A percentile compares a stretch with the other conserved stretches of the same genome.
Evolutionary conservation across 2,888 invertebrate species (phyloP).

Genomic region (Torymus aiolomorphi): DNA sequence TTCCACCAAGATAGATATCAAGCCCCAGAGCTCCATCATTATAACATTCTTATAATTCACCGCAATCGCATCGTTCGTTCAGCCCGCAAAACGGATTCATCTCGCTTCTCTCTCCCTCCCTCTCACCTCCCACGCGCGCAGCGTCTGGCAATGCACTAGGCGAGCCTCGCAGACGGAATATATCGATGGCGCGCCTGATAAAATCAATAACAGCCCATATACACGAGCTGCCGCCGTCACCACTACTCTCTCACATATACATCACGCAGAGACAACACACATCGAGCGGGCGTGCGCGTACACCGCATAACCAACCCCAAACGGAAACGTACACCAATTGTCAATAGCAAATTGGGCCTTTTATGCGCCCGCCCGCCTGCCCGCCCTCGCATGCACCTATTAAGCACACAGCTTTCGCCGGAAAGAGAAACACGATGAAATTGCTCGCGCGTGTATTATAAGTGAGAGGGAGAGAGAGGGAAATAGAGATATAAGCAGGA

Average conservation of each 20-base stretch:
- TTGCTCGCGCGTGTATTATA: slow-evolving; percentile 16
- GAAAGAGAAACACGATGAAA: slow-evolving; percentile 30
- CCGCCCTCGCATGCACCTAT: background rate
- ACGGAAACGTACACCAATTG: background rate
- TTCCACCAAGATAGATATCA: too few relatives aligned
- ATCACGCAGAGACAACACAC: too few relatives aligned
- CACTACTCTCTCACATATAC: too few relatives aligned
- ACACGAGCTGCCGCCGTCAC: too few relatives aligned
- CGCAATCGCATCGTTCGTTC: too few relatives aligned
- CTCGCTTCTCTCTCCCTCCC: background rate
- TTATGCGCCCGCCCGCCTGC: background rate
- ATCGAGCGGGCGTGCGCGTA: too few relatives aligned
- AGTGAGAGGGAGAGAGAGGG: slow-evolving; percentile 12
- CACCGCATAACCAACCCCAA: background rate
- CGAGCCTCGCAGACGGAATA: background rate
- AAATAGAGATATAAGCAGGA: slow-evolving; percentile 13
- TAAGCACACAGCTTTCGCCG: slow-evolving; percentile 19
- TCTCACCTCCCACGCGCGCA: background rate
- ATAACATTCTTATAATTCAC: too few relatives aligned
- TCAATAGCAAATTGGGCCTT: slow-evolving; percentile 22
- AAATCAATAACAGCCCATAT: slow-evolving; percentile 22
- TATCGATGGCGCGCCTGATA: slow-evolving; percentile 26
- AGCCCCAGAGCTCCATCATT: too few relatives aligned
- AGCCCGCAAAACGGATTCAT: too few relatives aligned
- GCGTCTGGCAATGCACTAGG: background rate